phyloP scores from a whole-genome alignment of 2,113 vertebrate genomes.

The Xenus cinereus region DNA sequence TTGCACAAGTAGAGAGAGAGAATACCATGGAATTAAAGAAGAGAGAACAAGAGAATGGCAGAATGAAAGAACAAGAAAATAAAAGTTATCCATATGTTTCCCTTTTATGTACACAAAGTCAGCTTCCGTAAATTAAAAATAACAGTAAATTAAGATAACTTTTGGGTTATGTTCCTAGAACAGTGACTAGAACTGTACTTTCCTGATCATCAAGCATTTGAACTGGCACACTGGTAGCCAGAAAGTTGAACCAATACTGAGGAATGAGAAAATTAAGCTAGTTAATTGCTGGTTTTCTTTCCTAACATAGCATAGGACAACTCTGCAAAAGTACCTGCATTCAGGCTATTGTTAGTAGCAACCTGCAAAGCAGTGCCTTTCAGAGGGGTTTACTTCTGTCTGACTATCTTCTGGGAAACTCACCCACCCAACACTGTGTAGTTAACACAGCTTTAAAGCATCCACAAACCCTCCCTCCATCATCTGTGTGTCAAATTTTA shows the following conservation, averaged over 20 bases:
- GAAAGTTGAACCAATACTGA: not conserved
- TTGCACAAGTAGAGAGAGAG: not conserved
- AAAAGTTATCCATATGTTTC: not conserved
- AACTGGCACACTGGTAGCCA: not conserved
- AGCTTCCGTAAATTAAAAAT: not conserved
- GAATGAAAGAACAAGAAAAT: not conserved
- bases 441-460: not conserved
- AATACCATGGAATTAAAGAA: not conserved
- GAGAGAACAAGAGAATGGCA: not conserved
- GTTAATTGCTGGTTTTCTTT: not conserved
- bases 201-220: not conserved
- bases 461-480: not conserved
- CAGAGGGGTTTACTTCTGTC: not conserved
- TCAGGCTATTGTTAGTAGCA: not conserved
- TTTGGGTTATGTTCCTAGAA: not conserved
- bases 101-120: not conserved
- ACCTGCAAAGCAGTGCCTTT: not conserved
- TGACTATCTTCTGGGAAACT: not conserved
- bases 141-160: not conserved
- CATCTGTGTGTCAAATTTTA: not conserved
- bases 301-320: not conserved
- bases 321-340: too few relatives aligned
- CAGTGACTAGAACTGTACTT: not conserved
- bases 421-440: not conserved
- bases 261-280: not conserved